Evolutionary conservation across 2,113 vertebrate species (phyloP), one percentile per base, ranked within the genome.

Genomic region (Antennarius striatus): DNA sequence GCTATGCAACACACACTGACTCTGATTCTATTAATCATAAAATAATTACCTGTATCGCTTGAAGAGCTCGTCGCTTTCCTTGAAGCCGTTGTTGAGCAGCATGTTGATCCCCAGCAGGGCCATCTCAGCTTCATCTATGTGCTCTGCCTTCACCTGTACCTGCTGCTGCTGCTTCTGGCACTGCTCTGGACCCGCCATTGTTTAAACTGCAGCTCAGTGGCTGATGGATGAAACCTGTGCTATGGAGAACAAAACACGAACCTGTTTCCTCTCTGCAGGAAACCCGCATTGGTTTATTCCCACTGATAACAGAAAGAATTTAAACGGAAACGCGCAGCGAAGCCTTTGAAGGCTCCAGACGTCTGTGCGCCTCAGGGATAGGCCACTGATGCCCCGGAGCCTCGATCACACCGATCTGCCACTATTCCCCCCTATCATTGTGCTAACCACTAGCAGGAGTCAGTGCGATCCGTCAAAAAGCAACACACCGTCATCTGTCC

Each of bases 61-160:
- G 93, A 98, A 99, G 51, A 99, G 96, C 94, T 97, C 95, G 89
- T 99, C 96, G 51, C 96, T 98, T 74, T 98, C 96, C 43, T 93
- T 94, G 82, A 99, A 99, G 63, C 97, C 97, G 90, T 99, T 99
- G 92, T 99, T 99, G 71, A 99, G 95, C 82, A 99, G 94, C 97
- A 98, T 96, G 82, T 98, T 98, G 81, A 98, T 99, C 53, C 97
- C 97, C 5, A 94, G 95, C 86, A 99, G 92, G 46, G 97, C 97
- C 87, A 99, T 92, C 89, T 98, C 96, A 30, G 97, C 91, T 86
- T 98, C 97, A 86, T 97, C 96, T 61, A 94, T 78, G 43, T 89
- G 91, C 82, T 94, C 91, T 75, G 90, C 84, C 79, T 88, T 89
- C 80, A 89, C 88, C 71, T 92, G 92, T 17, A 86, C 85, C 85